phyloP scores from a whole-genome alignment of 2,888 invertebrate species.

The Pimpla rufipes region DNA sequence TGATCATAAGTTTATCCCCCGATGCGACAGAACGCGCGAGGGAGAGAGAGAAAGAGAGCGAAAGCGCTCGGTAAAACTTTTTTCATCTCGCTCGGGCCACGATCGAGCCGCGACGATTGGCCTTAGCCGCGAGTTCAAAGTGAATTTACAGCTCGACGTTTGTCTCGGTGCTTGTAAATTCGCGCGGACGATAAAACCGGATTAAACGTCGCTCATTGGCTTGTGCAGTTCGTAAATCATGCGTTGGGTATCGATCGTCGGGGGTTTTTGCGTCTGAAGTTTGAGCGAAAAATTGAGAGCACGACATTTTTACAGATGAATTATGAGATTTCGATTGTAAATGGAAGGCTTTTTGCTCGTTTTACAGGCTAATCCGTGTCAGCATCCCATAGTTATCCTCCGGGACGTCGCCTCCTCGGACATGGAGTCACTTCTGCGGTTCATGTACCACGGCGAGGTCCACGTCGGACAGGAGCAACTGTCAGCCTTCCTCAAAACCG shows the following conservation, averaged over 20 bases:
- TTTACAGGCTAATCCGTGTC: conserved; percentile 92
- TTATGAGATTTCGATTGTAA: not conserved
- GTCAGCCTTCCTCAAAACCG: conserved; percentile 94
- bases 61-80: conserved; percentile 29
- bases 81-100: conserved; percentile 23
- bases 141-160: conserved; percentile 40
- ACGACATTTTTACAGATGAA: not conserved
- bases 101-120: conserved; percentile 34
- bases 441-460: conserved; percentile 97
- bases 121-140: not conserved
- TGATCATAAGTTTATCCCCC: conserved; percentile 9
- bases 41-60: conserved; percentile 16
- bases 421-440: conserved; percentile 94
- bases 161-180: conserved; percentile 22
- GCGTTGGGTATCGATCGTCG: conserved; percentile 43
- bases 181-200: conserved; percentile 65
- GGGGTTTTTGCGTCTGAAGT: not conserved
- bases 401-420: conserved; percentile 94
- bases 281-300: not conserved
- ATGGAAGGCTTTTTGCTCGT: not conserved
- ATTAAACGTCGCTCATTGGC: conserved; percentile 73
- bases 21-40: conserved; percentile 15
- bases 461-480: conserved; percentile 95
- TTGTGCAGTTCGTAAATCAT: conserved; percentile 72
- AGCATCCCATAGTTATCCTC: conserved; percentile 95